Base-by-base conservation (phyloP, 2,797 vertebrate genomes). In the Brachymystax lenok region DNA sequence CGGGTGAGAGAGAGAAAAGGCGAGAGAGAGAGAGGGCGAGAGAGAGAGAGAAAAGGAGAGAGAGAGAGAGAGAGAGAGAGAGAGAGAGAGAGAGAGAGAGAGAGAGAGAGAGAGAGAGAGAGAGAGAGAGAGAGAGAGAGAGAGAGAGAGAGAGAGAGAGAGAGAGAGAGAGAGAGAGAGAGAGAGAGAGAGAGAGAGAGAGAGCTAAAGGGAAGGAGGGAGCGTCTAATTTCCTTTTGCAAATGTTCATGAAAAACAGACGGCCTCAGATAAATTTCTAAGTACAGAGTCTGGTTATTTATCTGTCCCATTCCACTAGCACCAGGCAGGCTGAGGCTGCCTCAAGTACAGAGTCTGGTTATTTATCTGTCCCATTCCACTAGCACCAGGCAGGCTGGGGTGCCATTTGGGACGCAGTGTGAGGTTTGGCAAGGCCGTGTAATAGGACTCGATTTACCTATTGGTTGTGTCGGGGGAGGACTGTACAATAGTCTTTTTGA, bases 201-300 rank as follows among this genome's bases (percentile, higher is more conserved):
- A 33, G 30, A 24, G 24, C 24, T 24, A 24, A 24, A 24, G 24
- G 24, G 24, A 24, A 1, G 16, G 52, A 1, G 19, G 54, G 54
- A 5, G 54, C 17, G 19, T 93, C 86, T 89, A 88, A 92, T 94
- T 93, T 93, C 91, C 90, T 91, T 90, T 90, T 88, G 87, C 87
- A 91, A 92, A 92, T 85, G 84, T 88, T 92, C 88, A 94, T 92
- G 90, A 91, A 92, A 94, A 94, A 89, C 93, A 94, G 93, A 92
- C 90, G 33, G 80, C 85, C 84, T 86, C 75, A 88, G 88, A 92
- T 84, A 85, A 85, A 24, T 24, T 86, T 74, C 82, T 88, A 90
- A 92, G 87, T 91, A 85, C 28, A 28, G 28, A 28, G 2, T 28
- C 28, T 28, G 1, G 1, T 91, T 92, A 88, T 92, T 89, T 92